Evolutionary conservation across 2,888 invertebrate species (phyloP), one percentile per base, ranked within the genome.

Genomic region (Phymatocera aterrima): DNA sequence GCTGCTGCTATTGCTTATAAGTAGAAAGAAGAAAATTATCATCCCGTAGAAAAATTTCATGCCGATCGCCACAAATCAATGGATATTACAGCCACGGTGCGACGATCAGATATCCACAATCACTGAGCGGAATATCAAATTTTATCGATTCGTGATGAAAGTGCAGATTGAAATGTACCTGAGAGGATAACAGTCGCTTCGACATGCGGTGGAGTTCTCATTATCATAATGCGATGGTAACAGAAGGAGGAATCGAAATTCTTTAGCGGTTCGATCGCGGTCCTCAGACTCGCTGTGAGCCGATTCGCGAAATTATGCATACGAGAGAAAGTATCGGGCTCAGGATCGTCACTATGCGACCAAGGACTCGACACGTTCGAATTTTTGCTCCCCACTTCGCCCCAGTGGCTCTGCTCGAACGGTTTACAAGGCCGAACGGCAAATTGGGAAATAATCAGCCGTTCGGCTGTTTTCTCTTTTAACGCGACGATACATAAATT

Each of bases 381-480:
- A 57, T 12, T 57, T 28, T 28, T 28, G 64, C 64, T 40, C 18
- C 37, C 64, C 18, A 10, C 64, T 64, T 64, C 37, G 37, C 24
- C 3, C 37, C 18, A n/a, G 37, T 43, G 28, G 68, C 15, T 68
- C 43, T 43, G 43, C 46, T 46, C 8, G 46, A 51, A 54, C 54
- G 54, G 72, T 51, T 51, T 34, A 51, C 18, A 34, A 72, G 51
- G 51, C 72, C 18, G 21, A 18, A 18, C 51, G 68, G 51, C 72
- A 72, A 48, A 51, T 72, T 34, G 34, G 18, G 31, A 72, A 40
- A 68, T 68, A 68, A 31, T 72, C 51, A 54, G 34, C 28, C 72
- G 18, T 21, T n/a, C 51, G 34, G 21, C 51, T 37, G 34, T 72
- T 72, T 72, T 72, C 72, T 72, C 72, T 72, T 72, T 72, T 51